These are phyloP conservation scores for Salarias fasciatus DNA, from an alignment of 2,797 vertebrate species.

Conservation along the genomic window DNA sequence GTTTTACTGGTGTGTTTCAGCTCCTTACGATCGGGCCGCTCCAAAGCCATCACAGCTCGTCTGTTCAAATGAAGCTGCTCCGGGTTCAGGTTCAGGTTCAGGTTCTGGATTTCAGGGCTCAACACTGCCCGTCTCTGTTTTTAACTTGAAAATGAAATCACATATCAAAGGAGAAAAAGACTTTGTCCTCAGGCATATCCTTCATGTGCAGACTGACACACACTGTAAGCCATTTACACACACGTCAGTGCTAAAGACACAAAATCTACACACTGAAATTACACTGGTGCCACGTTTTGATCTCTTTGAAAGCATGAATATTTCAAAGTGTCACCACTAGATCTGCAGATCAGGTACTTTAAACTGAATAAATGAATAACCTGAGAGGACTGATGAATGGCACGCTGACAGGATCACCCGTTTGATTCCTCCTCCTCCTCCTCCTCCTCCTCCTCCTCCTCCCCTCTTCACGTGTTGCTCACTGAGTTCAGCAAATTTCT, in stretches of 20 bases:
- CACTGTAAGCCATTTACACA: constrained; percentile 1
- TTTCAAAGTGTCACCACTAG: too few species aligned
- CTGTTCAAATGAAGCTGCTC: constrained; percentile 23
- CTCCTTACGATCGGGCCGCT: constrained; percentile 14
- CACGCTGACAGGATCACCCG: too few species aligned
- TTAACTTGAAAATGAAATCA: constrained; percentile 57
- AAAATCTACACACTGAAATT: not conserved
- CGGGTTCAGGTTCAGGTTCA: constrained; percentile 20
- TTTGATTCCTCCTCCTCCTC: too few species aligned
- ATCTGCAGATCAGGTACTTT: too few species aligned
- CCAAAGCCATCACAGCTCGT: constrained; percentile 16
- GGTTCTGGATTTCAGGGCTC: constrained; percentile 39
- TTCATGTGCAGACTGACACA: constrained; percentile 9
- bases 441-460: too few species aligned
- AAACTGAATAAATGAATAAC: too few species aligned
- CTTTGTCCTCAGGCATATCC: constrained; percentile 68
- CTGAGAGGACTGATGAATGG: too few species aligned
- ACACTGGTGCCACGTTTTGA: not conserved
- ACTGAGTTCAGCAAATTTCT: too few species aligned
- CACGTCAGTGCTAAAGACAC: not conserved
- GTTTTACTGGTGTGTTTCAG: constrained; percentile 5
- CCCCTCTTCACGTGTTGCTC: too few species aligned
- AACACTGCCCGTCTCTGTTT: constrained; percentile 19
- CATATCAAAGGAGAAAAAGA: constrained; percentile 64
- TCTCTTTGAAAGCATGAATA: too few species aligned